These are phyloP conservation scores for Pseudochromis fuscus DNA, from an alignment of 2,797 vertebrate species.

Conservation along the genomic window DNA sequence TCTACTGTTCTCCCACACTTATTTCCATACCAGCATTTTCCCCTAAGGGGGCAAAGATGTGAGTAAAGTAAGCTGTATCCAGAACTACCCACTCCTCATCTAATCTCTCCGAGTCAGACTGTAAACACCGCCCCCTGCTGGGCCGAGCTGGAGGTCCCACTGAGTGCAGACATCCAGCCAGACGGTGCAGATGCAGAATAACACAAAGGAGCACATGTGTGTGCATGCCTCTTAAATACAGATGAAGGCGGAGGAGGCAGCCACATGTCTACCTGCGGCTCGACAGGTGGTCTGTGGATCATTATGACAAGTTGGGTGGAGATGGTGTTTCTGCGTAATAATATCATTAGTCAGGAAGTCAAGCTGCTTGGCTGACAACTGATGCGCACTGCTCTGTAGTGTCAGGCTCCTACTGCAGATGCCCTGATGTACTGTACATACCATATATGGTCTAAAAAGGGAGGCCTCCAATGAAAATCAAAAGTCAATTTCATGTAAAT, in stretches of 20 bases:
- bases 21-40: not conserved
- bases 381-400: not conserved
- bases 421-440: not conserved
- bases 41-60: not conserved
- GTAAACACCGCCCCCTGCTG: conserved; percentile 64
- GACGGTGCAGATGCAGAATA: not conserved
- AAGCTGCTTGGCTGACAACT: conserved; percentile 23
- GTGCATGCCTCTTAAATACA: not conserved
- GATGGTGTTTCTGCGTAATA: not conserved
- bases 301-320: not conserved
- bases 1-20: not conserved
- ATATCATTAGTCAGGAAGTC: conserved; percentile 7
- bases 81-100: conserved; percentile 9
- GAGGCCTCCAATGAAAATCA: not conserved
- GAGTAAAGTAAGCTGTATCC: not conserved
- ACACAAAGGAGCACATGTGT: conserved; percentile 5
- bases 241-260: not conserved
- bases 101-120: conserved; percentile 11
- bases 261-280: conserved; percentile 14
- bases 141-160: conserved; percentile 33
- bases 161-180: conserved; percentile 12
- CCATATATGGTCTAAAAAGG: not conserved
- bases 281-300: conserved; percentile 19
- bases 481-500: not conserved
- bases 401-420: conserved; percentile 4